Evolutionary conservation across 2,797 vertebrate species (phyloP).

Genomic region (Remorina albescens): DNA sequence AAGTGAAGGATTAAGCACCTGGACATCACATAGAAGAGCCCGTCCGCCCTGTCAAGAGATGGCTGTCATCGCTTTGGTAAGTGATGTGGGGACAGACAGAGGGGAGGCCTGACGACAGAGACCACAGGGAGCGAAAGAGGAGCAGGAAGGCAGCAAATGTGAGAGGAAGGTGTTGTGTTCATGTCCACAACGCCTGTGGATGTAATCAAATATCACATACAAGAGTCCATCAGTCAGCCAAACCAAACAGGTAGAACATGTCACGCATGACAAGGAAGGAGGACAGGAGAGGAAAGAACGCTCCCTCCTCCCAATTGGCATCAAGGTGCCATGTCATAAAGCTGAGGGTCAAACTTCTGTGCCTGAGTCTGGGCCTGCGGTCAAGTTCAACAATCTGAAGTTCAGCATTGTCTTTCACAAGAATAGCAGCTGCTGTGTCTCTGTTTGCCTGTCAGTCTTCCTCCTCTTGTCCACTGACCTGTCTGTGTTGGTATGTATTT

Average conservation of each 20-base stretch:
- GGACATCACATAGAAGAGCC: conserved; percentile 47
- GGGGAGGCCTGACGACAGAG: background rate
- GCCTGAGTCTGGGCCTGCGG: conserved; percentile 58
- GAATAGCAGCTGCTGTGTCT: conserved; percentile 18
- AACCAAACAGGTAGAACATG: conserved; percentile 16
- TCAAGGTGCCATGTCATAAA: conserved; percentile 63
- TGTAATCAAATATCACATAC: conserved; percentile 32
- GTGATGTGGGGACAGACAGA: background rate
- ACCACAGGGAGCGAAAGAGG: conserved; percentile 12
- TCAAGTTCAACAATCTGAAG: conserved; percentile 64
- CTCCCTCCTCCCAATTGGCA: conserved; percentile 58
- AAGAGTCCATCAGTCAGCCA: conserved; percentile 29
- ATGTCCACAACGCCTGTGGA: conserved; percentile 17
- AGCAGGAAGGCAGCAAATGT: background rate
- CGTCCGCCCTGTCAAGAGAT: conserved; percentile 27
- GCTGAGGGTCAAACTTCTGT: conserved; percentile 55
- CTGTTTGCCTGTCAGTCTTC: background rate
- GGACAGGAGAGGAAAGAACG: conserved; percentile 5
- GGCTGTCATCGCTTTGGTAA: conserved; percentile 66
- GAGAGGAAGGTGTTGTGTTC: conserved; percentile 12
- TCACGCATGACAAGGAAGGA: too few species aligned
- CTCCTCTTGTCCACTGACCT: conserved; percentile 2
- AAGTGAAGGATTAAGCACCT: conserved; percentile 67
- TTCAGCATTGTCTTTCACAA: conserved; percentile 42
- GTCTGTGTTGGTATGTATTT: background rate